Percentiles rank a stretch among this genome's conserved stretches.
Conservation (phyloP, 2,797 vertebrate genomes). For the Chelonia mydas region DNA sequence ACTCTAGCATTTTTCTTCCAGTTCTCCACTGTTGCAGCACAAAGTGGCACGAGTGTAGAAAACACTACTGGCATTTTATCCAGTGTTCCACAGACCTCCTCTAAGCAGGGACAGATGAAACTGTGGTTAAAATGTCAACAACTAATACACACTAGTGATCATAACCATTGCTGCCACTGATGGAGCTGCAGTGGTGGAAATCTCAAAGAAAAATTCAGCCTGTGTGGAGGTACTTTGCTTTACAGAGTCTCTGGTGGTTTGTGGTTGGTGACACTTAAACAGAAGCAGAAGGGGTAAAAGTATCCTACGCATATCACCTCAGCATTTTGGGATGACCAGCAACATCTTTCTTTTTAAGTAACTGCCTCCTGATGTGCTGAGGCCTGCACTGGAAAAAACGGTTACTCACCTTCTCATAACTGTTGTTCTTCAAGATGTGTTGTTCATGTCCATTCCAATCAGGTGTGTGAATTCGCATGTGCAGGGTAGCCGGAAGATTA, state of each 20-base stretch:
- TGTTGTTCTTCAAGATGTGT: too few relatives aligned
- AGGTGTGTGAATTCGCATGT: too few relatives aligned
- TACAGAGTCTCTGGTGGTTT: background rate
- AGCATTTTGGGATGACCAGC: constrained; percentile 17
- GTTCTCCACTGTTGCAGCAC: background rate
- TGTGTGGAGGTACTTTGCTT: background rate
- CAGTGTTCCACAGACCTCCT: background rate
- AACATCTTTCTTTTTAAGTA: background rate
- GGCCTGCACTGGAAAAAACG: background rate
- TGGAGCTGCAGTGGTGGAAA: background rate
- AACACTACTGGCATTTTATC: background rate
- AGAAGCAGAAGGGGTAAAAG: constrained; percentile 27
- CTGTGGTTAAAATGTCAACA: background rate
- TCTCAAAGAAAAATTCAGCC: background rate
- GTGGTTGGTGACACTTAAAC: background rate
- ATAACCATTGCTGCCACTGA: background rate
- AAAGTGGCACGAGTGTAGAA: background rate
- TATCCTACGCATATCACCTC: background rate
- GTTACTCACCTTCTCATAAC: too few relatives aligned
- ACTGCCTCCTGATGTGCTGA: background rate
- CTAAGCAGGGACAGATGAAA: background rate
- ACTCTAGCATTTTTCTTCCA: background rate
- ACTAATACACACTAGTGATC: background rate
- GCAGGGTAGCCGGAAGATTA: too few relatives aligned
- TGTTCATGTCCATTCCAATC: too few relatives aligned